These are phyloP conservation scores for Nanger granti DNA, from an alignment of 2,113 vertebrate genomes.

Conservation along the genomic window DNA sequence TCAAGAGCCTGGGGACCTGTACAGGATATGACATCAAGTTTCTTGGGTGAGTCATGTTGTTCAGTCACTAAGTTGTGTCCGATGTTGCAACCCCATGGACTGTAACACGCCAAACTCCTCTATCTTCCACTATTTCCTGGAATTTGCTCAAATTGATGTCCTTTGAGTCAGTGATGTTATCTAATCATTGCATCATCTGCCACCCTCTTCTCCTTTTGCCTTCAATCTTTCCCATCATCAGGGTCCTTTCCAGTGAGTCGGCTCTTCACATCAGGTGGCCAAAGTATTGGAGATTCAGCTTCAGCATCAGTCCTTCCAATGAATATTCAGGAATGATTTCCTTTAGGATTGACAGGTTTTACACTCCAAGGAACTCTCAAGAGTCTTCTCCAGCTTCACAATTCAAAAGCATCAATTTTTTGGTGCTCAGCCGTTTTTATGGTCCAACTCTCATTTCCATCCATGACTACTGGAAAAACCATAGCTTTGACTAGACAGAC, in stretches of 20 bases:
- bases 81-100: not conserved
- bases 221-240: too few species aligned
- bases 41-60: not conserved
- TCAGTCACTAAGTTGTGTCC: not conserved
- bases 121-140: not conserved
- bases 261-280: too few species aligned
- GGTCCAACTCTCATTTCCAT: not conserved
- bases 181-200: not conserved
- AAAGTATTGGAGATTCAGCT: not conserved
- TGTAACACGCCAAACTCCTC: not conserved
- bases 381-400: not conserved
- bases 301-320: not conserved
- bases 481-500: too few species aligned
- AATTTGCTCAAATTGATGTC: not conserved
- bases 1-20: not conserved
- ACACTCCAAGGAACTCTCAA: not conserved
- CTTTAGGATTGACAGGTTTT: not conserved
- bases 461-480: not conserved
- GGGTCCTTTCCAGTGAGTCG: too few species aligned
- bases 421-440: not conserved
- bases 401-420: not conserved
- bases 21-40: not conserved
- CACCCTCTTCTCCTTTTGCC: not conserved
- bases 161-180: not conserved
- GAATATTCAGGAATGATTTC: not conserved